These are phyloP conservation scores for Crotalus horridus DNA, from an alignment of 2,113 vertebrate species.

Conservation along the genomic window DNA sequence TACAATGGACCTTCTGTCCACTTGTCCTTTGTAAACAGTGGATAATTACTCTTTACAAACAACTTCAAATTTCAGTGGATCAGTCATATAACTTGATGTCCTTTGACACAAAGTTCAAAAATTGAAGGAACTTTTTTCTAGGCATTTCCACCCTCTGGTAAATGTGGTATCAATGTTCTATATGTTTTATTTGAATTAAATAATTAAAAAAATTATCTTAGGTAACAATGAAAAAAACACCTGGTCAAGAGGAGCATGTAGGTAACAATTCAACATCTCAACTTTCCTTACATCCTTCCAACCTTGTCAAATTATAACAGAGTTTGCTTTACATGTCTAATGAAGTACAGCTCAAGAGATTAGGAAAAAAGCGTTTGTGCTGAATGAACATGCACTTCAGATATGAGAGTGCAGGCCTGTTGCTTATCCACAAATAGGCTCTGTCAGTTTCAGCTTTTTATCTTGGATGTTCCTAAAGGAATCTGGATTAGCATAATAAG, in stretches of 20 bases:
- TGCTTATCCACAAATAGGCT: slow-evolving; percentile 58
- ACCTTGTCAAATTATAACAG: slow-evolving; percentile 51
- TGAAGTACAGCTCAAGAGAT: slow-evolving; percentile 62
- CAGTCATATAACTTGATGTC: background rate
- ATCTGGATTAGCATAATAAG: slow-evolving; percentile 67
- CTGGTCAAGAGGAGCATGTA: slow-evolving; percentile 23
- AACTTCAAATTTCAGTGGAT: background rate
- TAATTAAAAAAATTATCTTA: background rate
- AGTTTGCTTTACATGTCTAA: slow-evolving; percentile 57
- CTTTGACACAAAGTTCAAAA: background rate
- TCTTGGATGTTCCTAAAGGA: slow-evolving; percentile 63
- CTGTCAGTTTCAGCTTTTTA: slow-evolving; percentile 60
- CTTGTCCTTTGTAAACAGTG: background rate
- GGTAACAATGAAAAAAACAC: slow-evolving; percentile 27
- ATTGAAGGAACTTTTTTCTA: background rate
- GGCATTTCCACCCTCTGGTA: background rate
- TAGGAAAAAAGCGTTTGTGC: slow-evolving; percentile 58
- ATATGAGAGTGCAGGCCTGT: slow-evolving; percentile 40
- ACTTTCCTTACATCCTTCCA: slow-evolving; percentile 38
- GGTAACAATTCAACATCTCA: slow-evolving; percentile 29
- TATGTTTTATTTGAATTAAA: background rate
- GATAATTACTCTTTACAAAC: background rate
- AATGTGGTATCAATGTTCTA: background rate
- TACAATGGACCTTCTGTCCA: background rate
- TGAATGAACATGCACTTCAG: slow-evolving; percentile 41